These are phyloP conservation scores for Bilobella aurantiaca DNA, from an alignment of 1,140 invertebrate genomes.

Conservation along the genomic window DNA sequence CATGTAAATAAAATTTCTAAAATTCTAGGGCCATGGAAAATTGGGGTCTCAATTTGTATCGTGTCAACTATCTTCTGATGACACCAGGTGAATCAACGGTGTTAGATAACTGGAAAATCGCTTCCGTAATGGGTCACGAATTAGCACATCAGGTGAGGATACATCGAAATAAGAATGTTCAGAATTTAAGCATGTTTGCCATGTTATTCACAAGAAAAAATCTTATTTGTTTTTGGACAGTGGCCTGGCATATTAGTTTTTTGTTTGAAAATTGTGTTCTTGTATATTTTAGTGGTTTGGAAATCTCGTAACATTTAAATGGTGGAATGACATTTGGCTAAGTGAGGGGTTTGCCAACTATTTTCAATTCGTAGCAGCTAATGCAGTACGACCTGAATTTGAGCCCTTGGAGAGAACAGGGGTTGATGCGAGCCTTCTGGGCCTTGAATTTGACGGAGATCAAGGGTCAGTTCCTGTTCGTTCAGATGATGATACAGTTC, in stretches of 20 bases:
- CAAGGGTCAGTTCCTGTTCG: not conserved
- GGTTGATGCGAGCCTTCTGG: conserved; percentile 8
- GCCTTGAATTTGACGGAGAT: conserved; percentile 15
- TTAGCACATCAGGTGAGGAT: conserved; percentile 13
- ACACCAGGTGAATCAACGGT: conserved; percentile 7
- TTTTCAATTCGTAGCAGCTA: conserved; percentile 39
- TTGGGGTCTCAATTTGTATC: conserved; percentile 43
- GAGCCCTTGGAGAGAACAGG: conserved; percentile 10
- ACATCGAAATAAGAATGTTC: not conserved
- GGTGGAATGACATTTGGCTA: conserved; percentile 42
- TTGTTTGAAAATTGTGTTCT: not conserved
- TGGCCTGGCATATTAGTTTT: not conserved
- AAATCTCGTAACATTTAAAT: conserved; percentile 19
- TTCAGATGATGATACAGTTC: not conserved
- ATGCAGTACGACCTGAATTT: conserved; percentile 18
- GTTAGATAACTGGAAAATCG: not conserved
- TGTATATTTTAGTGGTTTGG: conserved; percentile 12
- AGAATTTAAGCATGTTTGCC: not conserved
- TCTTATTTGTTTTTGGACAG: not conserved
- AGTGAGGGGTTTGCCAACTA: conserved; percentile 49
- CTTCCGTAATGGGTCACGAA: conserved; percentile 14
- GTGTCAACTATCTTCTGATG: not conserved
- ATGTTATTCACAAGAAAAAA: too few species aligned
- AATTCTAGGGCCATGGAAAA: not conserved
- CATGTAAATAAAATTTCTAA: not conserved